These are phyloP conservation scores for Dolichomitus sp. DNA, from an alignment of 2,888 invertebrate species.

Conservation along the genomic window DNA sequence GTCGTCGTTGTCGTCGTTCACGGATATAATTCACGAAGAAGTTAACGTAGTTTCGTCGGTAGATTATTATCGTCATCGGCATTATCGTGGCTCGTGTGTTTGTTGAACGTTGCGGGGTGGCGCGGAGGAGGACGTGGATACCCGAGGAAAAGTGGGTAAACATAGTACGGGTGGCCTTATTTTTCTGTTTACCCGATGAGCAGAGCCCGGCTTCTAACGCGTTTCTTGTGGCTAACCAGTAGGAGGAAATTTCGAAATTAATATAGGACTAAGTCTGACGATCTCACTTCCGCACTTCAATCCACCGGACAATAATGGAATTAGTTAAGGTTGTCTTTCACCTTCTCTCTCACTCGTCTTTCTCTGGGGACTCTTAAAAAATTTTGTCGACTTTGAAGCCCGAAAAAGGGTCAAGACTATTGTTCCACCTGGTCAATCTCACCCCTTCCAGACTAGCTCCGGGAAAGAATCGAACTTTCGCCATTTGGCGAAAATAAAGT, in stretches of 20 bases:
- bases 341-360: neutral
- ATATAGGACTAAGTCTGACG: slow-evolving; percentile 42
- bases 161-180: slow-evolving; percentile 62
- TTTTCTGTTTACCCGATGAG: slow-evolving; percentile 66
- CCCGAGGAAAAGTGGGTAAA: slow-evolving; percentile 53
- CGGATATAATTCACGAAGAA: slow-evolving; percentile 48
- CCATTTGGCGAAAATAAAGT: slow-evolving; percentile 47
- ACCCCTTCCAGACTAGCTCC: neutral
- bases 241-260: slow-evolving; percentile 57
- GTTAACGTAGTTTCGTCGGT: slow-evolving; percentile 46
- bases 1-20: slow-evolving; percentile 16
- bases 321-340: slow-evolving; percentile 14
- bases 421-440: slow-evolving; percentile 33
- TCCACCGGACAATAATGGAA: slow-evolving; percentile 7
- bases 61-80: slow-evolving; percentile 58
- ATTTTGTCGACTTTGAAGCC: slow-evolving; percentile 1
- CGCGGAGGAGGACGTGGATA: neutral
- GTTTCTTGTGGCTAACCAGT: slow-evolving; percentile 33
- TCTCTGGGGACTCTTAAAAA: slow-evolving; percentile 15
- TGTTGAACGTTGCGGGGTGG: slow-evolving; percentile 29
- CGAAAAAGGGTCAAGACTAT: slow-evolving; percentile 22
- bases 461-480: slow-evolving; percentile 51
- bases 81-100: slow-evolving; percentile 51
- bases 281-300: neutral
- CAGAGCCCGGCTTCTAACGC: slow-evolving; percentile 4